Conservation (phyloP, 1,140 invertebrate genomes). For the Macrobrachium rosenbergii region DNA sequence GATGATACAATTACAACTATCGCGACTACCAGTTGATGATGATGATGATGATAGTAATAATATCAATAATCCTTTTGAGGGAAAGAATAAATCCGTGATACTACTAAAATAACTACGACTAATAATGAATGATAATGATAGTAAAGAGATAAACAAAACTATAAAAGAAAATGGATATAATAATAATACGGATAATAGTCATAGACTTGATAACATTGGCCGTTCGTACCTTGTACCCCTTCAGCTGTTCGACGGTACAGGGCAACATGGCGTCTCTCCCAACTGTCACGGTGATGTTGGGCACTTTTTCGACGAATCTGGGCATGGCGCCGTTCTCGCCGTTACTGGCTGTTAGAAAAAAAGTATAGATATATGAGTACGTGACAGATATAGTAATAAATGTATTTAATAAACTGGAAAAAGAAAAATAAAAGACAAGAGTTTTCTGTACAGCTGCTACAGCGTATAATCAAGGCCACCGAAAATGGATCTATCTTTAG, state of each 20-base stretch:
- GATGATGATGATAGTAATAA: too few species aligned
- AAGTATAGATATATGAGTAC: not conserved
- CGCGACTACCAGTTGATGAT: too few species aligned
- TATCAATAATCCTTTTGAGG: too few species aligned
- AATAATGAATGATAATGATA: too few species aligned
- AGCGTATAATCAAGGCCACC: too few species aligned
- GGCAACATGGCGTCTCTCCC: constrained; percentile 90
- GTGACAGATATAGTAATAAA: not conserved
- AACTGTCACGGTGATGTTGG: constrained; percentile 93
- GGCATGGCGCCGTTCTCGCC: constrained; percentile 47
- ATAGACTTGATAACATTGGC: not conserved
- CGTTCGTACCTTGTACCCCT: constrained; percentile 84
- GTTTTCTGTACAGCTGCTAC: too few species aligned
- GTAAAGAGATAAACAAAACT: too few species aligned
- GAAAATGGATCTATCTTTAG: too few species aligned
- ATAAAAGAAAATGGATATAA: not conserved
- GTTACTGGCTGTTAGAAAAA: constrained; percentile 31
- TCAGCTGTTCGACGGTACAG: constrained; percentile 92
- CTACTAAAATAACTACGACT: too few species aligned
- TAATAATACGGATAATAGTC: not conserved
- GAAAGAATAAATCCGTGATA: too few species aligned
- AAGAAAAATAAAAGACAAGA: too few species aligned
- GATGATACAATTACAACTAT: not conserved
- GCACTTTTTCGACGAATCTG: constrained; percentile 71
- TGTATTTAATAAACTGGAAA: too few species aligned